Conservation (phyloP, 1,140 invertebrate species). For the Cyphomyrmex costatus region DNA sequence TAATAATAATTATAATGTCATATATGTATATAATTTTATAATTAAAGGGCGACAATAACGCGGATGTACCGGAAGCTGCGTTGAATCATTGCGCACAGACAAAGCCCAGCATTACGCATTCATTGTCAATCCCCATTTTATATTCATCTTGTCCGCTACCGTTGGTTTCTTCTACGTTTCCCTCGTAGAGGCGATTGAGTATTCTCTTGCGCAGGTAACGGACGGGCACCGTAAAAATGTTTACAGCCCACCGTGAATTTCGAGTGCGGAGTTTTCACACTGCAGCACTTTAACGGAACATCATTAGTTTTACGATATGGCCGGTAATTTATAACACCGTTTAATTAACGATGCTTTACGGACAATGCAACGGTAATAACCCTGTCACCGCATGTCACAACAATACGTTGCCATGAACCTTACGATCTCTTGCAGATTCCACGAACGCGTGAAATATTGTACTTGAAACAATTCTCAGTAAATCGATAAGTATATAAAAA, state of each 20-base stretch:
- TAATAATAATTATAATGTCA: slow-evolving; percentile 32
- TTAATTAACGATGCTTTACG: slow-evolving; percentile 68
- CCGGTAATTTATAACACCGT: slow-evolving; percentile 76
- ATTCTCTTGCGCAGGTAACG: neutral
- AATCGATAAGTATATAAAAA: neutral
- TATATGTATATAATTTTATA: neutral
- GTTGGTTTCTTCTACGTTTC: neutral
- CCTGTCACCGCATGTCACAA: slow-evolving; percentile 58
- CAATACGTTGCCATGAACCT: neutral
- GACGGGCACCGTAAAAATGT: slow-evolving; percentile 69
- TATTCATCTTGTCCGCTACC: neutral
- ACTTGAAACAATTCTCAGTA: neutral
- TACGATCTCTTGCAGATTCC: neutral
- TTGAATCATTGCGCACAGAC: slow-evolving; percentile 39
- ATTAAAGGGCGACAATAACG: neutral
- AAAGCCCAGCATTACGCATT: neutral
- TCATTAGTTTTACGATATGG: slow-evolving; percentile 79
- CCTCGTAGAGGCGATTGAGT: neutral
- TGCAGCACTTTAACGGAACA: slow-evolving; percentile 74
- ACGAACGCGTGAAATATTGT: neutral
- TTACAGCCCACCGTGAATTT: slow-evolving; percentile 73
- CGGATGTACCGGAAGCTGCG: slow-evolving; percentile 60
- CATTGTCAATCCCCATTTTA: slow-evolving; percentile 56
- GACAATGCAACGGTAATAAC: slow-evolving; percentile 71
- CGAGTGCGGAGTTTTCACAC: slow-evolving; percentile 64